Conservation (phyloP, 2,797 vertebrate genomes). For the Champsocephalus esox region DNA sequence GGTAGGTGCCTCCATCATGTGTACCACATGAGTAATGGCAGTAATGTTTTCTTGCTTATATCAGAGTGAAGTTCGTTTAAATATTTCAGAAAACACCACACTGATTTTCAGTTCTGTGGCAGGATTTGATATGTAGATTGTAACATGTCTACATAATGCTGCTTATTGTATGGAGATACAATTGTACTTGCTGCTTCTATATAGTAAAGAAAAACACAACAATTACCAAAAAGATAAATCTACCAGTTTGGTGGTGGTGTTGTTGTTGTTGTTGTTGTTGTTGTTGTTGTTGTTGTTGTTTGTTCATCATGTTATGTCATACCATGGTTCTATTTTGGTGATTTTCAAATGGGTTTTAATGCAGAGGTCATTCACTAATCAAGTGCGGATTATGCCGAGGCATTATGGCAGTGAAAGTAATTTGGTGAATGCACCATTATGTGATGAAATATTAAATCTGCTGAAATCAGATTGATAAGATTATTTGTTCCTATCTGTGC, state of each 20-base stretch:
- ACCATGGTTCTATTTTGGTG: slow-evolving; percentile 7
- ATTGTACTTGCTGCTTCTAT: not conserved
- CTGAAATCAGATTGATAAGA: slow-evolving; percentile 52
- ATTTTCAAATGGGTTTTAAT: slow-evolving; percentile 16
- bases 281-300: not conserved
- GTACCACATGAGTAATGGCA: not conserved
- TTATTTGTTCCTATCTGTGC: slow-evolving; percentile 38
- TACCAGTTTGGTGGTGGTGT: not conserved
- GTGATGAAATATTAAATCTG: slow-evolving; percentile 66
- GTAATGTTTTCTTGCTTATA: not conserved
- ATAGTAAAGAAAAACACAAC: not conserved
- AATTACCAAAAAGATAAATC: not conserved
- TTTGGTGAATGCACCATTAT: slow-evolving; percentile 62
- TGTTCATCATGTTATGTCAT: not conserved
- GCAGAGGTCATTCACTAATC: slow-evolving; percentile 41
- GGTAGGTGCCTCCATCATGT: slow-evolving; percentile 72
- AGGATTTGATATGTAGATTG: not conserved
- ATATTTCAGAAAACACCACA: not conserved
- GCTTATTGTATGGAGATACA: not conserved
- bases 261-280: not conserved
- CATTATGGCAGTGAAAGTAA: slow-evolving; percentile 57
- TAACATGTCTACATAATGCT: not conserved
- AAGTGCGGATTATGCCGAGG: slow-evolving; percentile 53
- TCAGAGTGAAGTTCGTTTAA: not conserved
- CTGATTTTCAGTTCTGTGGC: not conserved